phyloP scores from a whole-genome alignment of 2,113 vertebrate species.

The Rhabdomys dilectus region DNA sequence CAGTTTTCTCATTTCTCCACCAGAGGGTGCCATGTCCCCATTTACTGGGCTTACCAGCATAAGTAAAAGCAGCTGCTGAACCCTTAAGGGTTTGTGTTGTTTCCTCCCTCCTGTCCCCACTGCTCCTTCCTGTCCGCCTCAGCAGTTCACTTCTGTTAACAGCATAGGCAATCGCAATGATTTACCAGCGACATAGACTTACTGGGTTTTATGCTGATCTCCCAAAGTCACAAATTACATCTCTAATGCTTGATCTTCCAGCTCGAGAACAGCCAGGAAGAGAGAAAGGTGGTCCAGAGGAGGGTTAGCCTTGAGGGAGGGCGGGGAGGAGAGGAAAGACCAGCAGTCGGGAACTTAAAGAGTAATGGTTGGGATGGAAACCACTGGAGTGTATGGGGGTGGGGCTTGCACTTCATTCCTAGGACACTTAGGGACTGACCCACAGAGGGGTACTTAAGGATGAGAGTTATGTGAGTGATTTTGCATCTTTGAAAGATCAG shows the following conservation, averaged over 20 bases:
- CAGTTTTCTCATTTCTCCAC: not conserved
- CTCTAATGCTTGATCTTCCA: not conserved
- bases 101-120: fast-evolving
- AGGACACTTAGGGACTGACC: not conserved
- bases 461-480: not conserved
- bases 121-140: too few species aligned
- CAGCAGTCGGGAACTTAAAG: not conserved
- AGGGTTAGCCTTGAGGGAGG: not conserved
- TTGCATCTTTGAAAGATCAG: not conserved
- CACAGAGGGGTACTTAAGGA: not conserved
- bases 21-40: not conserved
- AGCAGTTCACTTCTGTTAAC: not conserved
- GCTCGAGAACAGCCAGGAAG: not conserved
- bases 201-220: not conserved
- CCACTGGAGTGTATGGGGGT: too few species aligned
- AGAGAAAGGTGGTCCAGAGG: not conserved
- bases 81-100: not conserved
- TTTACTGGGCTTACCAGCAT: not conserved
- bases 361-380: too few species aligned
- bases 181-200: too few species aligned
- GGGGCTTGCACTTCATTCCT: not conserved
- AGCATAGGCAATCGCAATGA: too few species aligned
- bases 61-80: too few species aligned
- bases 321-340: not conserved
- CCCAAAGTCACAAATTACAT: not conserved